Evolutionary conservation across 2,113 vertebrate genomes (phyloP), one percentile per base, ranked within the genome.

Genomic region (rabbit (Oryctolagus cuniculus)): DNA sequence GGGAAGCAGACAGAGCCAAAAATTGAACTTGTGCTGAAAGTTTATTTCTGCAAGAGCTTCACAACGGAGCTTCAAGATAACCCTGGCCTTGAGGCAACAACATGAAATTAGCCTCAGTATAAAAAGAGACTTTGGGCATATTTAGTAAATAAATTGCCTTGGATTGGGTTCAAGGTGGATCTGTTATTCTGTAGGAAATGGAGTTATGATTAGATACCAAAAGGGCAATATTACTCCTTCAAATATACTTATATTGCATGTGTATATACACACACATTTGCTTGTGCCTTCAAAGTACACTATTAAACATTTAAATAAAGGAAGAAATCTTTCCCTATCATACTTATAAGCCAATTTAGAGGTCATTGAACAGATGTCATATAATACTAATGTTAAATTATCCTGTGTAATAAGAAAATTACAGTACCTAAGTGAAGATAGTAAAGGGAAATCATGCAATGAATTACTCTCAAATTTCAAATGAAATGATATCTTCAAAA

Each of bases 361-460:
- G 91, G 90, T 96, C 21, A 25, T 90, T 79, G 94, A 97, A 92
- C 84, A 96, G 92, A 82, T 85, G 89, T 66, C 53, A 75, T 89
- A 73, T 74, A 95, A 93, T 95, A 78, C 86, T 96, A 95, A 97
- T 95, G 91, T 93, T 89, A 97, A 93, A 96, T 97, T 97, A 96
- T 90, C 66, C 85, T 95, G 74, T 34, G 1, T 93, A 87, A 97
- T 87, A 66, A 74, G 63, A 95, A 95, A 93, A 93, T 87, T 70
- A 79, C 2, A 91, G 91, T 95, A 96, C 74, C 94, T 94, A 77
- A 93, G 73, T 94, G 72, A 95, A 97, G 97, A 95, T 17, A 95
- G 92, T 79, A 89, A 90, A 97, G 78, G 58, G n/a, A 94, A 97
- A 94, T 38, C 70, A 95, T 80, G 93, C 61, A 93, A 63, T 51